Evolutionary conservation across 1,140 invertebrate genomes (phyloP), one percentile per base, ranked within the genome.

Genomic region (Rhopalosiphum padi): DNA sequence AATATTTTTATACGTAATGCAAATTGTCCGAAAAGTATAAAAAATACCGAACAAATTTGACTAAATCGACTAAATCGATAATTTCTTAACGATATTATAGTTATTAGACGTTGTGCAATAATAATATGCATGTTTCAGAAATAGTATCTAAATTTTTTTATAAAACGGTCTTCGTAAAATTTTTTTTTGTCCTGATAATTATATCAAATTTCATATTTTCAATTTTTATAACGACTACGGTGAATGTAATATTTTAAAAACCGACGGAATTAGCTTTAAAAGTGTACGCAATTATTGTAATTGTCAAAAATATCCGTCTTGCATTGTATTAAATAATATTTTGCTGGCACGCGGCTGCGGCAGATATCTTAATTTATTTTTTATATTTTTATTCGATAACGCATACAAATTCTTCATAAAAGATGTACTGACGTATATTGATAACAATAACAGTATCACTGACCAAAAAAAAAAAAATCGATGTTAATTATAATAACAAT

Each of bases 21-120:
- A 77, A 77, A 77, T 77, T n/a, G 3, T 6, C 30, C 0, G 15
- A 18, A n/a, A 35, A 68, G 11, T n/a, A 68, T 68, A 68, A 77
- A 77, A 77, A 77, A 77, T 77, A 77, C 30, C n/a, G 60, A 77
- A 77, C 60, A n/a, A 77, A 77, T 77, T 77, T n/a, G n/a, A n/a
- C n/a, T n/a, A n/a, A n/a, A n/a, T n/a, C n/a, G 15, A 77, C 60
- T 77, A n/a, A n/a, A 77, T 77, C 60, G 60, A 35, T 77, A 77
- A n/a, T 77, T 77, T 51, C n/a, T n/a, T 68, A n/a, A 68, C 30
- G 4, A n/a, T 5, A 68, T 68, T 68, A 68, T 68, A n/a, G 30
- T 68, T 77, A n/a, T 77, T n/a, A 77, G 5, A 77, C 15, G 60
- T 77, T 77, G 60, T 5, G n/a, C 15, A 30, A 77, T 77, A 77